Base-by-base conservation (phyloP, 30 jellyfish, hydroid and myxozoan species). In the Aurelia aurita complex sp. Pacific region DNA sequence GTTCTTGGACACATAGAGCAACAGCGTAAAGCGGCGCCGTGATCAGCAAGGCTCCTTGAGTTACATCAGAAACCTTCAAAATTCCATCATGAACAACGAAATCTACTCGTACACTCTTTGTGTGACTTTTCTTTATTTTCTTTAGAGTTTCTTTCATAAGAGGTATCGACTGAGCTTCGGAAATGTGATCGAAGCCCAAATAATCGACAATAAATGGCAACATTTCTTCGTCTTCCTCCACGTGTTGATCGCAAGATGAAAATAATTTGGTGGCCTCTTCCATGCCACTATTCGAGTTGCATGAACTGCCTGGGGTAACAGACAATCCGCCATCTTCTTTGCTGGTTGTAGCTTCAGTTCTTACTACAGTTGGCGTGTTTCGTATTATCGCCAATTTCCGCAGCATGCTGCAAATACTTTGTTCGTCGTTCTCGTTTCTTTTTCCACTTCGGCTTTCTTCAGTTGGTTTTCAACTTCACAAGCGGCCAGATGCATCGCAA, bases 1-100 rank as follows among this genome's bases (percentile, higher is more conserved):
- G 97, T 64, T 95, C 99, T 65, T 90, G 97, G 64, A 96, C 99
- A 64, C 98, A 90, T n/a, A 88, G 54, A 5, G 99, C 98, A 14
- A 95, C 96, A 12, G 99, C 99, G 60, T 95, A 95, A 17, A 90
- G 89, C 23, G 99, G 99, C 35, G 99, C 99, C 13, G 99, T 95
- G 33, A 95, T 89, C 18, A 95, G 91, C 93, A 95, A 78, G 4
- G 99, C 97, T 4, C 99, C 99, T 79, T 95, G 99, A 34, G 88
- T 64, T 14, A 80, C 94, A 55, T 95, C 93, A 2, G 92, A 90
- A 50, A 95, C 97, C 79, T 89, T 90, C 51, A 95, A 57, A 15
- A 95, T 76, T 33, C 99, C 99, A 80, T 87, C 95, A 50, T 86
- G 91, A 23, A 95, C 70, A 54, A 85, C 94, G 77, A 95, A 86